Conservation (phyloP, 2,888 invertebrate genomes). For the Aphrophora alni region DNA sequence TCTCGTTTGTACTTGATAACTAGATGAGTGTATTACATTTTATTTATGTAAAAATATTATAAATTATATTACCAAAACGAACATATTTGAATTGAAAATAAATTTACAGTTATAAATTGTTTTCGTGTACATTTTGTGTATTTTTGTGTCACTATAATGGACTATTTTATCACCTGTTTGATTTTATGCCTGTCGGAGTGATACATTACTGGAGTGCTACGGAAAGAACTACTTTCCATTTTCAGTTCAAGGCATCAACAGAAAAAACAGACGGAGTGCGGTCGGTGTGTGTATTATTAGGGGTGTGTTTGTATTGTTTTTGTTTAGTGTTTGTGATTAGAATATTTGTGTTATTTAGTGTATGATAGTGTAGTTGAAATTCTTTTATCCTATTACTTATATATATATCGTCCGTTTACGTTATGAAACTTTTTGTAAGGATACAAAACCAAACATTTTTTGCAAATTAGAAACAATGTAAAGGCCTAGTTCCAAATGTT, state of each 20-base stretch:
- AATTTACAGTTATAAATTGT: no score
- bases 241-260: not conserved
- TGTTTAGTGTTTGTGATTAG: not conserved
- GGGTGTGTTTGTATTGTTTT: not conserved
- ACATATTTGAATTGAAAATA: no score
- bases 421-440: not conserved
- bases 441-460: not conserved
- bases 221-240: not conserved
- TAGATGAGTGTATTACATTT: no score
- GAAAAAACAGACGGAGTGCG: not conserved
- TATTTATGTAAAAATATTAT: no score
- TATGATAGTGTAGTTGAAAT: not conserved
- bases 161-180: constrained; percentile 2
- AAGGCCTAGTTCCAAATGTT: not conserved
- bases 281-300: not conserved
- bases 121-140: no score
- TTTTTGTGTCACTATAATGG: not conserved
- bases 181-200: not conserved
- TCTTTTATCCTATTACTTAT: not conserved
- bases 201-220: not conserved
- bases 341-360: not conserved
- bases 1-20: no score
- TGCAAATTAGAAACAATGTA: not conserved
- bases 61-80: no score
- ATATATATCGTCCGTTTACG: not conserved